Percentiles rank a stretch among this genome's conserved stretches.
These are phyloP conservation scores for Orientallactaga bullata DNA, from an alignment of 2,113 vertebrate species.

Conservation along the genomic window DNA sequence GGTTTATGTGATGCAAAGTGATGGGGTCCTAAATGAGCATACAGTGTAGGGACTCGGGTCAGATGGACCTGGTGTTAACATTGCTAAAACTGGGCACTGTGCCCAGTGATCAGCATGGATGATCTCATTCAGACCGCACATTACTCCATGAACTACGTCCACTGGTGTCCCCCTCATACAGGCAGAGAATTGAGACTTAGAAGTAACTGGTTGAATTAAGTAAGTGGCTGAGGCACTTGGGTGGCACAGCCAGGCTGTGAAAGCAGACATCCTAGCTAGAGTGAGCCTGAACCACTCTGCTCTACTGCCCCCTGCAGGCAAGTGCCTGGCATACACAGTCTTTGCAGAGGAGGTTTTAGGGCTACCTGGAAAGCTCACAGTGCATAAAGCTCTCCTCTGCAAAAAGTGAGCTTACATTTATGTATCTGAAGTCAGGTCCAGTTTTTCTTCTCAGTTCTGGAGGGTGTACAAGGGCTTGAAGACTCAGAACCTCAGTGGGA, in stretches of 20 bases:
- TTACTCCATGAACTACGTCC: not conserved
- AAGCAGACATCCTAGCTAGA: not conserved
- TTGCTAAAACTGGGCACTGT: not conserved
- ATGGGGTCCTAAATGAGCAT: not conserved
- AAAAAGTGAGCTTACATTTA: not conserved
- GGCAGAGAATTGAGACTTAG: not conserved
- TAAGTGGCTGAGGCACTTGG: not conserved
- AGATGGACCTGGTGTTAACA: not conserved
- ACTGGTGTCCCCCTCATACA: not conserved
- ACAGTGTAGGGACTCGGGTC: not conserved
- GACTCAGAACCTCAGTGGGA: not conserved
- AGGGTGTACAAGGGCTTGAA: not conserved
- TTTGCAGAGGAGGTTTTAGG: not conserved
- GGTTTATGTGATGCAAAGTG: not conserved
- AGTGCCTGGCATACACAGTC: not conserved
- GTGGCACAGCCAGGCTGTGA: not conserved
- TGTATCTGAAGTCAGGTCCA: not conserved
- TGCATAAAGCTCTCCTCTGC: not conserved
- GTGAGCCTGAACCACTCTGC: not conserved
- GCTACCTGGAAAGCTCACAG: not conserved
- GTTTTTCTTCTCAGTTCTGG: not conserved
- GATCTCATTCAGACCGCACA: not conserved
- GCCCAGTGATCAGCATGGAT: not conserved
- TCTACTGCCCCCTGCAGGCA: conserved; percentile 64
- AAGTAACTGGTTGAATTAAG: not conserved